These are phyloP conservation scores for Tachycineta bicolor DNA, from an alignment of 2,113 vertebrate genomes.

Conservation along the genomic window DNA sequence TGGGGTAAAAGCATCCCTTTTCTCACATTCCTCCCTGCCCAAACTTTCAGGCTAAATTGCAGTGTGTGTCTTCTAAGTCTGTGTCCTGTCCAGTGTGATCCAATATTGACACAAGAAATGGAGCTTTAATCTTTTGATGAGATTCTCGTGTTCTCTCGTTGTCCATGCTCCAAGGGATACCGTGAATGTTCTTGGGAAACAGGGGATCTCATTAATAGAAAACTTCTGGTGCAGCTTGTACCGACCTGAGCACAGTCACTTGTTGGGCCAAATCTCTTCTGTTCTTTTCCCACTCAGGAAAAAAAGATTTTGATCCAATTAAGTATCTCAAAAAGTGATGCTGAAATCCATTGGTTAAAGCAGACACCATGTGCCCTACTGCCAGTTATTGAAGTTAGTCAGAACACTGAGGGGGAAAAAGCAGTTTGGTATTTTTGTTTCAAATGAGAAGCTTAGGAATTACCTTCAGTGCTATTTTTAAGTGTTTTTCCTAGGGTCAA, in stretches of 20 bases:
- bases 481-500: not conserved
- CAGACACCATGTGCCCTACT: not conserved
- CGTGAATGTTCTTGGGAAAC: not conserved
- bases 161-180: not conserved
- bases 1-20: not conserved
- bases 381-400: not conserved
- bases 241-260: not conserved
- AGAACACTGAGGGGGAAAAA: not conserved
- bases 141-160: not conserved
- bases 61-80: not conserved
- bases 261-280: not conserved
- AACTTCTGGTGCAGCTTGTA: not conserved
- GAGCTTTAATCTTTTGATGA: not conserved
- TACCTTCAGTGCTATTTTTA: not conserved
- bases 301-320: not conserved
- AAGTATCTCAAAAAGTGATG: not conserved
- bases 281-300: not conserved
- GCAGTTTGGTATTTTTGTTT: not conserved
- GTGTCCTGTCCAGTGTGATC: not conserved
- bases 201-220: not conserved
- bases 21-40: not conserved
- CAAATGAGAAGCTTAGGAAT: not conserved
- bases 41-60: not conserved
- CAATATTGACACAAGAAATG: not conserved
- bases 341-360: not conserved